These are phyloP conservation scores for Telenomus remus DNA, from an alignment of 1,140 invertebrate genomes.

Conservation along the genomic window DNA sequence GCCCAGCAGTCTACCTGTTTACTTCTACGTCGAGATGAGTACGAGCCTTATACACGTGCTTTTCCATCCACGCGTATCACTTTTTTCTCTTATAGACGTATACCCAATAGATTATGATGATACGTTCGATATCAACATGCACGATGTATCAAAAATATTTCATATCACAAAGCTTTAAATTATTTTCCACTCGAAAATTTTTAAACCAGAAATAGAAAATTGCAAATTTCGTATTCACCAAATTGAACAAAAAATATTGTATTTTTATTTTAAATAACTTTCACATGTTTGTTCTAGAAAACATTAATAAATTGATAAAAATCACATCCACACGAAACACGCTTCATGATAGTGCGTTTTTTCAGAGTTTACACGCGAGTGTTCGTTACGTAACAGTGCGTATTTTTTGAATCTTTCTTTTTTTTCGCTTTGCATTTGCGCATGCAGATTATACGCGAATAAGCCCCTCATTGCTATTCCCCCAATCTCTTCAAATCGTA, in stretches of 20 bases:
- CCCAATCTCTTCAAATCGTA: conserved; percentile 46
- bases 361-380: conserved; percentile 22
- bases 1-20: conserved; percentile 73
- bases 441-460: conserved; percentile 47
- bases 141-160: conserved; percentile 23
- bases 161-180: conserved; percentile 19
- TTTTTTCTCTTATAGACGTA: conserved; percentile 41
- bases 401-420: conserved; percentile 29
- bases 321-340: conserved; percentile 1
- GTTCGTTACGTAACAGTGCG: conserved; percentile 31
- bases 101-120: conserved; percentile 8
- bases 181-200: too few relatives aligned
- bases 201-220: too few relatives aligned
- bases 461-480: conserved; percentile 46
- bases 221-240: too few relatives aligned
- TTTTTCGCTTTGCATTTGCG: conserved; percentile 28
- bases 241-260: too few relatives aligned
- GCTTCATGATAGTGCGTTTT: too few relatives aligned
- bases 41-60: conserved; percentile 54
- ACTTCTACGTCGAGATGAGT: conserved; percentile 49
- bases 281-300: too few relatives aligned
- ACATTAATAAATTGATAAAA: conserved; percentile 4
- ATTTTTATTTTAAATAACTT: too few relatives aligned
- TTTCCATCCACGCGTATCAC: conserved; percentile 49
- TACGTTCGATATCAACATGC: conserved; percentile 4